Percentiles rank a stretch among this genome's conserved stretches.
These are phyloP conservation scores for Patiria miniata DNA, from an alignment of 35 echinoderm and acorn worm species.

Conservation along the genomic window DNA sequence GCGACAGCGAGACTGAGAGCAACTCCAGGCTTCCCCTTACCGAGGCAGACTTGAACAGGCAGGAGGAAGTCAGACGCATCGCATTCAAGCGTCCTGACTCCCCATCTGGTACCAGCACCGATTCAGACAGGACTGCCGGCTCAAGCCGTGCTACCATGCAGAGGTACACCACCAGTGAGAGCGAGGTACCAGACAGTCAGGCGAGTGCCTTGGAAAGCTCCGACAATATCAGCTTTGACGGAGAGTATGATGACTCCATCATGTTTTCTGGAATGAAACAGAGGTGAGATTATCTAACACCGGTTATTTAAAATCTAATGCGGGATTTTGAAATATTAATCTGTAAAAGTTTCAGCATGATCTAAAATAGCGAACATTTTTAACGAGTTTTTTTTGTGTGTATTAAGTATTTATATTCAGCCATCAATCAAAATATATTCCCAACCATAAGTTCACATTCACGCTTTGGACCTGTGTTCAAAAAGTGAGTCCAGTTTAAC, in stretches of 20 bases:
- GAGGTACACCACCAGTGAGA: constrained; percentile 34
- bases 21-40: background rate
- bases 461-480: no score
- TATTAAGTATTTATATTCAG: no score
- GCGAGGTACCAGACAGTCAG: constrained; percentile 44
- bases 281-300: constrained; percentile 39
- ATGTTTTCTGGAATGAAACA: constrained; percentile 91
- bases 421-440: no score
- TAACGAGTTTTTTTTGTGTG: no score
- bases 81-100: constrained; percentile 22
- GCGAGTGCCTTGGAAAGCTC: constrained; percentile 61
- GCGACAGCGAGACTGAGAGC: constrained; percentile 64
- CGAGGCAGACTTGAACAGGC: no score
- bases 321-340: no score
- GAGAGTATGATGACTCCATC: constrained; percentile 95
- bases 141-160: background rate
- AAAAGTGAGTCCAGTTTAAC: no score
- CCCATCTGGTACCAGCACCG: constrained; percentile 44
- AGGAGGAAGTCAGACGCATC: constrained; percentile 13
- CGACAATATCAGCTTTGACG: constrained; percentile 88
- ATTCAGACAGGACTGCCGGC: constrained; percentile 38
- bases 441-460: no score
- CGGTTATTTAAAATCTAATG: no score
- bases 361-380: no score
- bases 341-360: no score